Base-by-base conservation (phyloP, 2,797 vertebrate genomes). In the Lateolabrax maculatus region DNA sequence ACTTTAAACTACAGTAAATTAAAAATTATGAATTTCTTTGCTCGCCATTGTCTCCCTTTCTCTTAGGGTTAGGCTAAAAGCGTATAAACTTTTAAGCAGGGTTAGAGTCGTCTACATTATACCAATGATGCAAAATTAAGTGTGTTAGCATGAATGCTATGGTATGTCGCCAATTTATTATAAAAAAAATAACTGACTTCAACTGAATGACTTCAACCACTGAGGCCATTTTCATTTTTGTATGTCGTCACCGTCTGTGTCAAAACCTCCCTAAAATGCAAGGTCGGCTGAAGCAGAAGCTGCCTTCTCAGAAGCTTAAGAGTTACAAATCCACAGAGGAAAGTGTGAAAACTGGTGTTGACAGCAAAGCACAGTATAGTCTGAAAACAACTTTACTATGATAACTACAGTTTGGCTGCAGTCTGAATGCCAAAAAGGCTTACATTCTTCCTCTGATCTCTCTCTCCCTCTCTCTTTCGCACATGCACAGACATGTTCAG, bases 401-500 rank as follows among this genome's bases (percentile, higher is more conserved):
- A 81, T 52, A 55, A 73, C 41, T 60, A 52, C 4, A 73, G 61
- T 75, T 56, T 71, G 18, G 37, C 39, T 77, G 56, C 0, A 2
- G 48, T 56, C 1, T 44, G 37, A n/a, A 57, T 69, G 43, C 34
- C 36, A 67, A 72, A 83, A 56, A 72, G 27, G 16, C 52, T 43
- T 21, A 37, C 71, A 75, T 82, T 84, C 65, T 61, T 83, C 41
- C n/a, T 80, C 68, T 79, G 60, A 87, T 60, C 41, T 41, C 34
- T 27, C 55, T 12, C 65, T 55, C n/a, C 27, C 48, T 23, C 66
- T 16, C 21, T 21, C 55, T 15, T 15, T 61, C 18, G 19, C 21
- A 90, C 88, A 88, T 86, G 88, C 51, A 51, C 76, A 61, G 77
- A 88, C 93, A 84, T 89, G 89, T 89, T 84, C 81, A 65, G 69